Percentiles rank a stretch among this genome's conserved stretches.
These are phyloP conservation scores for Opisthograptis luteolata DNA, from an alignment of 2,888 invertebrate species.

Conservation along the genomic window DNA sequence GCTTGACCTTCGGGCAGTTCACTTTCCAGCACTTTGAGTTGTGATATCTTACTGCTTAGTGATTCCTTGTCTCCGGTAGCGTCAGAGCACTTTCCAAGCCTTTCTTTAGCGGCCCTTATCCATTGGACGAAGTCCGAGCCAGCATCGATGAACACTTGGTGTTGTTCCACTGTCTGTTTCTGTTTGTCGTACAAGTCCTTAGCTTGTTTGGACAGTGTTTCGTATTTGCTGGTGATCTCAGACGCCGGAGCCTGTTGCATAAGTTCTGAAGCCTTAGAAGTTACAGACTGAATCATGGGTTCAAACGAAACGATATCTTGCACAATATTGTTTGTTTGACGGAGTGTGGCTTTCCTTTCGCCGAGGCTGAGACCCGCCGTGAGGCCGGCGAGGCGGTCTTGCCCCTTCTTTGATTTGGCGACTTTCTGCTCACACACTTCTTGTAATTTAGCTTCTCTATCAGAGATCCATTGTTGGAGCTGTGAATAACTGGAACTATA, in stretches of 20 bases:
- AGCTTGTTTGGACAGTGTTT: conserved; percentile 94
- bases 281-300: conserved; percentile 98
- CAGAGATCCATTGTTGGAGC: conserved; percentile 96
- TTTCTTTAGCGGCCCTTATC: conserved; percentile 96
- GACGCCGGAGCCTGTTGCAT: conserved; percentile 96
- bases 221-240: conserved; percentile 96
- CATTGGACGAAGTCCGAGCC: conserved; percentile 96
- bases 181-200: conserved; percentile 95
- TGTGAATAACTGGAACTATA: conserved; percentile 97
- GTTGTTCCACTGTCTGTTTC: conserved; percentile 94
- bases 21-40: conserved; percentile 92
- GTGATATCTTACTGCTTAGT: conserved; percentile 93
- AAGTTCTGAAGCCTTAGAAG: conserved; percentile 96
- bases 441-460: conserved; percentile 95
- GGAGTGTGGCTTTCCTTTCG: conserved; percentile 93
- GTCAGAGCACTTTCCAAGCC: conserved; percentile 95
- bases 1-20: conserved; percentile 93
- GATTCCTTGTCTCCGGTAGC: conserved; percentile 96
- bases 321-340: conserved; percentile 96
- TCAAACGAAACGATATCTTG: conserved; percentile 98
- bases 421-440: conserved; percentile 95
- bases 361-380: conserved; percentile 91
- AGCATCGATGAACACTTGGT: conserved; percentile 96
- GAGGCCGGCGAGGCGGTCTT: conserved; percentile 87
- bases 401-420: conserved; percentile 90